Conservation (phyloP, 35 echinoderm and acorn worm species). For the Apostichopus californicus region DNA sequence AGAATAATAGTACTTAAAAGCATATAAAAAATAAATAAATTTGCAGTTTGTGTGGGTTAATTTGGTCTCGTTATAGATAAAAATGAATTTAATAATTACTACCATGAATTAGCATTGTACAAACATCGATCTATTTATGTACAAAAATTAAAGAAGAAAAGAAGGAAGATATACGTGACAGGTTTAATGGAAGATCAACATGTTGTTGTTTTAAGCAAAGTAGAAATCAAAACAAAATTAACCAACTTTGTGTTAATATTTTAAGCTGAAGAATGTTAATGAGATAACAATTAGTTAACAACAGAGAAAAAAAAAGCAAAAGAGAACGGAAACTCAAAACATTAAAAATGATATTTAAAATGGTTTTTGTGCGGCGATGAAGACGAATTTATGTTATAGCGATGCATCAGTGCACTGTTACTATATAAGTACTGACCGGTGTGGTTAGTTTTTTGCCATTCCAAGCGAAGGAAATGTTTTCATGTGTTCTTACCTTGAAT, state of each 20-base stretch:
- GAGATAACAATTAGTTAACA: too few species aligned
- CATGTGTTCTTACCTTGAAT: constrained; percentile 72
- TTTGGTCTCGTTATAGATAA: background rate
- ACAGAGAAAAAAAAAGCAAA: too few species aligned
- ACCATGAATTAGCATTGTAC: background rate
- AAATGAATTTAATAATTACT: background rate
- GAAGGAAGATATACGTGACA: background rate
- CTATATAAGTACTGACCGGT: background rate
- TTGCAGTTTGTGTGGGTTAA: background rate
- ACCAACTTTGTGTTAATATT: too few species aligned
- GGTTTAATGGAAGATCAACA: background rate
- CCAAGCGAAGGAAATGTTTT: background rate
- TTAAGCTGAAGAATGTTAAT: too few species aligned
- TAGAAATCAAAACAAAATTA: background rate
- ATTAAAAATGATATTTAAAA: constrained; percentile 5
- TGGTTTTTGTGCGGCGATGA: background rate
- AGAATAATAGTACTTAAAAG: constrained; percentile 3
- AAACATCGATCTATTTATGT: background rate
- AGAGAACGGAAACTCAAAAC: background rate
- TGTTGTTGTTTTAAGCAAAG: background rate
- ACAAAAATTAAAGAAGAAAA: background rate
- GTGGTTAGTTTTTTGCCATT: background rate
- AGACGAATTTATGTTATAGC: background rate
- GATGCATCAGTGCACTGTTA: background rate
- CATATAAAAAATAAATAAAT: background rate